Evolutionary conservation across 1,140 invertebrate genomes (phyloP).

Genomic region (Lepidurus arcticus): DNA sequence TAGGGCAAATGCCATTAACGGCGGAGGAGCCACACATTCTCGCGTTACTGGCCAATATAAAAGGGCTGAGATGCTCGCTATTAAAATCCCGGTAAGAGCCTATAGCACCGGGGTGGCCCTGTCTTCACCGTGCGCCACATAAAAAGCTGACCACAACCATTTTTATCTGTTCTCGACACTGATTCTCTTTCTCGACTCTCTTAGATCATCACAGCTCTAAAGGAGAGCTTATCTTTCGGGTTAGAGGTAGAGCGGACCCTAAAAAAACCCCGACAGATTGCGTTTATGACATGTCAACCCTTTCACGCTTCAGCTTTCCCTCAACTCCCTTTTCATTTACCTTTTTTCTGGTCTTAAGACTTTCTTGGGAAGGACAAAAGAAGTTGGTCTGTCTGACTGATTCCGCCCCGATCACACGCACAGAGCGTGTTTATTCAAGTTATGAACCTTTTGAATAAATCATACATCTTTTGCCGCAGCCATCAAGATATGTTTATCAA

Average conservation of each 20-base stretch:
- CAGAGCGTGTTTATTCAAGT: too few relatives aligned
- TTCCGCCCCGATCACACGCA: too few relatives aligned
- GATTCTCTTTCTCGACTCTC: neutral
- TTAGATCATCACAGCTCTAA: neutral
- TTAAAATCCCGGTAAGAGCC: slow-evolving; percentile 2
- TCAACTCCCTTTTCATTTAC: neutral
- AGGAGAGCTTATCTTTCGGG: neutral
- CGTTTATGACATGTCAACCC: slow-evolving; percentile 21
- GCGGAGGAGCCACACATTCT: slow-evolving; percentile 8
- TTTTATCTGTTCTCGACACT: neutral
- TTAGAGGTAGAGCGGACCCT: neutral
- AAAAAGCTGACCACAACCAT: slow-evolving; percentile 15
- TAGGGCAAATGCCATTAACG: slow-evolving; percentile 18
- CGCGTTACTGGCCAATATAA: neutral
- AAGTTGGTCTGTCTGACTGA: too few relatives aligned
- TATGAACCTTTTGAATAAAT: too few relatives aligned
- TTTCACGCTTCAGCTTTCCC: slow-evolving; percentile 12
- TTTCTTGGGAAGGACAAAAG: too few relatives aligned
- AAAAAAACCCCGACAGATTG: neutral
- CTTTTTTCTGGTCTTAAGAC: too few relatives aligned
- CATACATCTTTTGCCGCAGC: too few relatives aligned
- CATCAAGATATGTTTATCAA: too few relatives aligned
- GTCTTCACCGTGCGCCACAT: neutral
- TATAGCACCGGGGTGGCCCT: slow-evolving; percentile 20
- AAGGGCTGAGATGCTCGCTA: neutral